Evolutionary conservation across 2,113 vertebrate genomes (phyloP).

Genomic region (Tympanuchus pallidicinctus): DNA sequence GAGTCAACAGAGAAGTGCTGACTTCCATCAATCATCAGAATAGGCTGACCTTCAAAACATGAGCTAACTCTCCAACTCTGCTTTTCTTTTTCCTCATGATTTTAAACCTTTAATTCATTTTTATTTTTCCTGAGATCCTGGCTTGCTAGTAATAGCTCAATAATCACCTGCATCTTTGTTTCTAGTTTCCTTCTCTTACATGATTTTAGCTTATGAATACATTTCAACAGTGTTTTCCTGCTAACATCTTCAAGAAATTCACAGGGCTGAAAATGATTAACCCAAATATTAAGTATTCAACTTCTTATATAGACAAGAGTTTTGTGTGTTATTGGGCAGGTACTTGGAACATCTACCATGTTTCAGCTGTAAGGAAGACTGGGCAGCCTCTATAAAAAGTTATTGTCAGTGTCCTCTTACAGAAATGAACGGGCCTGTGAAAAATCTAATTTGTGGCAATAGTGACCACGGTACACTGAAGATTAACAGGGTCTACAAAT

Average conservation of each 20-base stretch:
- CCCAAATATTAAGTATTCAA: background rate
- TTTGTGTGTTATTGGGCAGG: background rate
- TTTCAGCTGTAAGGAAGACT: background rate
- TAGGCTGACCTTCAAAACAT: background rate
- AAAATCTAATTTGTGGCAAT: background rate
- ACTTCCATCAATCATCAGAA: background rate
- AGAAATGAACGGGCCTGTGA: background rate
- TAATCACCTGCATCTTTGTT: background rate
- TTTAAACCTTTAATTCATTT: background rate
- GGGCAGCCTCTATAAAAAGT: background rate
- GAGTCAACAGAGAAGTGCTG: background rate
- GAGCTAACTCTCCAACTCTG: background rate
- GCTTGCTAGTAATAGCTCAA: background rate
- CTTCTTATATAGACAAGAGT: background rate
- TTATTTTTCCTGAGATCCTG: background rate
- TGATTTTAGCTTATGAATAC: background rate
- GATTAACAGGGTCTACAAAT: background rate
- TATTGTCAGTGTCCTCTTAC: background rate
- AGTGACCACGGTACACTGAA: background rate
- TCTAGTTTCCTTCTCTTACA: background rate
- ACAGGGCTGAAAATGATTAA: background rate
- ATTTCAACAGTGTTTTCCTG: background rate
- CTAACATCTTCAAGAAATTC: background rate
- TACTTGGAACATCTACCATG: background rate
- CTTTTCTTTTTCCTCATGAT: accelerated